Percentiles rank a stretch among this genome's conserved stretches.
Conservation (phyloP, 2,113 vertebrate species). For the Vulpes lagopus region DNA sequence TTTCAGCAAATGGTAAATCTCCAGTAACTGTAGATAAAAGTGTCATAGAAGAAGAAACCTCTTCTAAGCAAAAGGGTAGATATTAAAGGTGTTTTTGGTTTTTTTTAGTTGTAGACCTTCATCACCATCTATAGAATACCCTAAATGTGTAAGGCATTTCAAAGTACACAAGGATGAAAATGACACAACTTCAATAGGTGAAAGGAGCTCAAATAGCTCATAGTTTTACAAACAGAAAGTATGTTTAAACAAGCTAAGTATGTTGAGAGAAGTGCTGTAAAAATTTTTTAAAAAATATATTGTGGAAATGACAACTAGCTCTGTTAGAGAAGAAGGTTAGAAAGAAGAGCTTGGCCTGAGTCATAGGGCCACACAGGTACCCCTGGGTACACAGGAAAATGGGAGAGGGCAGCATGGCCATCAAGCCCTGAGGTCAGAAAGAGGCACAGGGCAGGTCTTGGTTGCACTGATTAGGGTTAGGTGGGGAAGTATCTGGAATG, state of each 20-base stretch:
- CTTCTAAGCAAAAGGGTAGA: not conserved
- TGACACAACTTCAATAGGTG: not conserved
- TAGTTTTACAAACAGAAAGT: not conserved
- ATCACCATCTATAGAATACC: not conserved
- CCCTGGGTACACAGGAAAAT: accelerated
- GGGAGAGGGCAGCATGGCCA: not conserved
- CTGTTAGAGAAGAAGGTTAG: not conserved
- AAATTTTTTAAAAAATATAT: not conserved
- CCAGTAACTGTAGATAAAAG: conserved; percentile 27
- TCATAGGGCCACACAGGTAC: accelerated
- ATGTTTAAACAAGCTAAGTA: not conserved
- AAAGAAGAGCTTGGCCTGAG: not conserved
- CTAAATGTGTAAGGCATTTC: not conserved
- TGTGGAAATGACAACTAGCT: not conserved
- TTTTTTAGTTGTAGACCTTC: not conserved
- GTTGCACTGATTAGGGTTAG: accelerated
- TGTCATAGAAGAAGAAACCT: not conserved
- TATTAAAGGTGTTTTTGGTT: not conserved
- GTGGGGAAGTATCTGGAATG: not conserved
- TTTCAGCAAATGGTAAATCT: conserved; percentile 38
- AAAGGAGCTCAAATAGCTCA: not conserved
- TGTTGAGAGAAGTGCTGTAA: not conserved
- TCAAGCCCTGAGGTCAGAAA: not conserved
- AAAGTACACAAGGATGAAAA: not conserved
- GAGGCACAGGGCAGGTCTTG: not conserved